These are phyloP conservation scores for Danio tinwini DNA, from an alignment of 2,797 vertebrate species.

Conservation along the genomic window DNA sequence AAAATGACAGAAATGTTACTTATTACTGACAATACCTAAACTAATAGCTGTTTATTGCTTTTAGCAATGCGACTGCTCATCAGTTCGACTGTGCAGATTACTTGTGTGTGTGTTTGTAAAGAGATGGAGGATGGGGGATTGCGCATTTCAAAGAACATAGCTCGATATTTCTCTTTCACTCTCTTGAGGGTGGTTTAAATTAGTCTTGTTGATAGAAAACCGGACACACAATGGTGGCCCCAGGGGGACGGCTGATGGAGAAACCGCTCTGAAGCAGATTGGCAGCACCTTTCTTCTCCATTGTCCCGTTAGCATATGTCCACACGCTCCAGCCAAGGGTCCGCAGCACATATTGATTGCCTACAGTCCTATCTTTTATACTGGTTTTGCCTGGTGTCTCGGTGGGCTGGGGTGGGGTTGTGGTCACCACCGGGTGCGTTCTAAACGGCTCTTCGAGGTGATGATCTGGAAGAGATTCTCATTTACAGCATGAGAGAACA, in stretches of 20 bases:
- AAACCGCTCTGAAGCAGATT: slow-evolving; percentile 36
- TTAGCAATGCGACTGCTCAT: background rate
- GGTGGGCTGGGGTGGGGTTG: slow-evolving; percentile 7
- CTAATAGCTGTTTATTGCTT: background rate
- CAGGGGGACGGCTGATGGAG: slow-evolving; percentile 9
- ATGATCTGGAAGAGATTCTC: slow-evolving; percentile 43
- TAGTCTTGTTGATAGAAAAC: slow-evolving; percentile 34
- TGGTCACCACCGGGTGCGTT: slow-evolving; percentile 5
- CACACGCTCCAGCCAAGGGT: slow-evolving; percentile 1
- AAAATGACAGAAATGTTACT: background rate
- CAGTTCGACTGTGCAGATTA: background rate
- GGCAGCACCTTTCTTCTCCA: slow-evolving; percentile 47
- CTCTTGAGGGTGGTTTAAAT: slow-evolving; percentile 28
- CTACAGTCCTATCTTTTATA: slow-evolving; percentile 25
- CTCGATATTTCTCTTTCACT: slow-evolving; percentile 27
- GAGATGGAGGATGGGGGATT: slow-evolving; percentile 7
- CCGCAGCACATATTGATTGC: slow-evolving; percentile 46
- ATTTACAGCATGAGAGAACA: slow-evolving; percentile 40
- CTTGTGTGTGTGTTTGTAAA: background rate
- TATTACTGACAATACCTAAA: background rate
- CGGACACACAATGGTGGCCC: slow-evolving; percentile 16
- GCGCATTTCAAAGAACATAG: slow-evolving; percentile 15
- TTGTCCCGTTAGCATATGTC: slow-evolving; percentile 49
- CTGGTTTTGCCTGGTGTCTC: slow-evolving; percentile 29
- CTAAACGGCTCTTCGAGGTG: background rate